Base-by-base conservation (phyloP, 2,888 invertebrate species). In the Ligdia adustata region DNA sequence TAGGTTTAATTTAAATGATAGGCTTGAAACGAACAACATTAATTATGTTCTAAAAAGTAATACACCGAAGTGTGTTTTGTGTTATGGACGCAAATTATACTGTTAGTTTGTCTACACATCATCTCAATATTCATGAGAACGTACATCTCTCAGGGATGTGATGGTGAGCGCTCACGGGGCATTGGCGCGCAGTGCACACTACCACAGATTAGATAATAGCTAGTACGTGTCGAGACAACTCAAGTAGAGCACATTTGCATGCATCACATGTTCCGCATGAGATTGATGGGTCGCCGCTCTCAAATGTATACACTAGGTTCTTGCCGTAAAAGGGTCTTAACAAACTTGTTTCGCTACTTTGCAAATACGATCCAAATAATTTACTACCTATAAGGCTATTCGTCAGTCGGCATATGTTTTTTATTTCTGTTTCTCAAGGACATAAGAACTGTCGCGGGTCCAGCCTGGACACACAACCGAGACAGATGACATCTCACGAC, bases 181-280 rank as follows among this genome's bases (percentile, higher is more conserved):
- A 28, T 43, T 43, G 42, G 42, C 42, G 35, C 47, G 12, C 32
- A 49, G 48, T 43, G 48, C 38, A 49, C n/a, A 28, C 7, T 15
- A 15, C 42, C 48, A 20, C 42, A 49, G 48, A 42, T 49, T 49
- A 49, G 27, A 14, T 32, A 48, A 42, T 28, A 48, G 48, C 20
- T 28, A 26, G 42, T 42, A 32, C 37, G 27, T 48, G 37, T 15
- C 11, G 55, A 22, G 47, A 34, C 52, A 57, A 55, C 58, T 58
- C 64, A 60, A 63, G 56, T 62, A 56, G 56, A 63, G 56, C 62
- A 62, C 61, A 70, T 72, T 71, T 69, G 60, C 73, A 72, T 72
- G 65, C 62, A 65, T 65, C 66, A 63, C 57, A 54, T 57, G 61
- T 55, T 59, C 44, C 18, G 11, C 11, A 9, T 20, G 53, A 54